phyloP scores from a whole-genome alignment of 64 coral and sea anemone genomes.

The Pocillopora damicornis region DNA sequence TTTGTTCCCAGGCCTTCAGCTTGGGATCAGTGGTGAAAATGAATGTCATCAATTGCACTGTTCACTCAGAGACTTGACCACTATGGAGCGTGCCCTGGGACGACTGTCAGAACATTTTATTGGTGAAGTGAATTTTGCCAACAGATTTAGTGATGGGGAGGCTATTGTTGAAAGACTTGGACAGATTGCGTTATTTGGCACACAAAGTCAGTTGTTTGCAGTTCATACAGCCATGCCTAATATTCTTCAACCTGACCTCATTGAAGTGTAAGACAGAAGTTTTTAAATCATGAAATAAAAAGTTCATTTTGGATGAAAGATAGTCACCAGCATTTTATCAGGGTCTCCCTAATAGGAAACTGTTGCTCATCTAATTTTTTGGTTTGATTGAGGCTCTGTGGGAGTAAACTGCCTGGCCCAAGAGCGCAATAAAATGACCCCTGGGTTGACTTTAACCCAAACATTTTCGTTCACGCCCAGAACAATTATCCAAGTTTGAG shows the following conservation, averaged over 20 bases:
- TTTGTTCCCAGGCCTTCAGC: slow-evolving; percentile 52
- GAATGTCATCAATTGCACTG: slow-evolving; percentile 90
- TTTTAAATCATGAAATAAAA: neutral
- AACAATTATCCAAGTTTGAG: too few relatives aligned
- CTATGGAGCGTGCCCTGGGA: slow-evolving; percentile 81
- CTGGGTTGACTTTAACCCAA: too few relatives aligned
- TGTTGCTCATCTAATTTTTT: too few relatives aligned
- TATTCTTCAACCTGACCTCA: slow-evolving; percentile 72
- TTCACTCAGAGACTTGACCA: slow-evolving; percentile 81
- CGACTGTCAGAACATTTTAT: slow-evolving; percentile 92
- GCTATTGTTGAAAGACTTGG: slow-evolving; percentile 91
- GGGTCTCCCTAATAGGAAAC: too few relatives aligned
- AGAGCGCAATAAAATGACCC: too few relatives aligned
- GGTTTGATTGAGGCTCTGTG: too few relatives aligned
- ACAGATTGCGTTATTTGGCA: slow-evolving; percentile 77
- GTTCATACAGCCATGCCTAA: slow-evolving; percentile 56
- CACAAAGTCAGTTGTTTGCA: slow-evolving; percentile 68
- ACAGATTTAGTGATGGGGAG: slow-evolving; percentile 93
- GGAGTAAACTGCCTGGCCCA: too few relatives aligned
- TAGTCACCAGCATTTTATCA: too few relatives aligned
- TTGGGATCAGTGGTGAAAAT: slow-evolving; percentile 75
- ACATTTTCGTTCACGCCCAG: too few relatives aligned
- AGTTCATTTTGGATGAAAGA: too few relatives aligned
- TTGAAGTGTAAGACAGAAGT: slow-evolving; percentile 87
- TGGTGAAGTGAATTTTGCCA: slow-evolving; percentile 94